These are phyloP conservation scores for Lepilemur ruficaudatus DNA, from an alignment of 2,797 vertebrate genomes.

Conservation along the genomic window DNA sequence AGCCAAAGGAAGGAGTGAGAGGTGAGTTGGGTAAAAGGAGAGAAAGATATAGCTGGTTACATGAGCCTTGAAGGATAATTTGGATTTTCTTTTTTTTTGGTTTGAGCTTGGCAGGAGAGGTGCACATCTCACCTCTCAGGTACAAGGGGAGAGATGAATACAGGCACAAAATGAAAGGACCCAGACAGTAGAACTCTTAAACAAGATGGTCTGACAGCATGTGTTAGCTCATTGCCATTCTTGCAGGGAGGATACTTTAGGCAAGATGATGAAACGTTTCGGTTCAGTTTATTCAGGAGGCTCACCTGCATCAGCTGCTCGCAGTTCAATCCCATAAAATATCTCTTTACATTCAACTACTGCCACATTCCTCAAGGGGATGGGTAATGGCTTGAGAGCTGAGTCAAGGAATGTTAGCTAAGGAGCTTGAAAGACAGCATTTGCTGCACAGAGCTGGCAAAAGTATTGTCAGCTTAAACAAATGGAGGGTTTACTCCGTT, in stretches of 20 bases:
- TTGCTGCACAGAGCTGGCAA: not conserved
- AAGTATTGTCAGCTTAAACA: conserved; percentile 46
- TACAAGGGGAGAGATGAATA: not conserved
- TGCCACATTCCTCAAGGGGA: not conserved
- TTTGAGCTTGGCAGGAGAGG: not conserved
- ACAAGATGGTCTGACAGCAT: not conserved
- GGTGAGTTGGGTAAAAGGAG: not conserved
- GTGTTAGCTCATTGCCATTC: accelerated
- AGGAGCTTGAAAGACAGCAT: not conserved
- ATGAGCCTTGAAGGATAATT: not conserved
- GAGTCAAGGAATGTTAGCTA: not conserved
- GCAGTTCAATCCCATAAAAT: not conserved
- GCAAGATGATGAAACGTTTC: not conserved
- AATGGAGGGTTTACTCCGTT: conserved; percentile 12
- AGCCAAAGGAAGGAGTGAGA: not conserved
- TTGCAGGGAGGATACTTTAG: not conserved
- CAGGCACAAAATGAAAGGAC: not conserved
- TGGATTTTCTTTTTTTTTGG: not conserved
- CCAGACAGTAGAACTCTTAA: not conserved
- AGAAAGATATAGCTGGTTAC: not conserved
- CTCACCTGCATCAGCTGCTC: not conserved
- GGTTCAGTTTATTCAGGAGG: not conserved
- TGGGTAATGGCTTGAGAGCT: not conserved
- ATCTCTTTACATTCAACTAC: not conserved
- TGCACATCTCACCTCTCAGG: not conserved